Percentiles rank a stretch among this genome's conserved stretches.
Conservation (phyloP, 2,113 vertebrate genomes). For the Cryptomyrus ogoouensis region DNA sequence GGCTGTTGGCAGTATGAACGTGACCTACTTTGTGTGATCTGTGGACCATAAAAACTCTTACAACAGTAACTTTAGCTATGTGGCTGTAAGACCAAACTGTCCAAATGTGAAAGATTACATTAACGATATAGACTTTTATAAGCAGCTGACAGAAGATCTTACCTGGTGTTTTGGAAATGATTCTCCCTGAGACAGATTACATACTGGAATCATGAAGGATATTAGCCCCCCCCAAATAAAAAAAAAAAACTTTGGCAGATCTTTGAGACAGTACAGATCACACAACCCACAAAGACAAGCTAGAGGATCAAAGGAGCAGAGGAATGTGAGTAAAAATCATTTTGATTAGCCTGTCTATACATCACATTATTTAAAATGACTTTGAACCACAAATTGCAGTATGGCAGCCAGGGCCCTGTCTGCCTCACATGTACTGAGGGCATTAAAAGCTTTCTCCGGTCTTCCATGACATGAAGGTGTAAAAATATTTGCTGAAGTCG, state of each 20-base stretch:
- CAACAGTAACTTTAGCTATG: neutral
- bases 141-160: neutral
- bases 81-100: neutral
- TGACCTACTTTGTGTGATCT: neutral
- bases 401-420: neutral
- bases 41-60: neutral
- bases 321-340: slow-evolving; percentile 6
- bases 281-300: neutral
- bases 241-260: neutral
- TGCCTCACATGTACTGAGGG: neutral
- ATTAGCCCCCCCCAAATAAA: neutral
- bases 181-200: neutral
- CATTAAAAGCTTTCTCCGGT: neutral
- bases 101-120: neutral
- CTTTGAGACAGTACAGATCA: slow-evolving; percentile 10
- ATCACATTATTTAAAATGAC: slow-evolving; percentile 15
- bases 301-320: neutral
- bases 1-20: neutral
- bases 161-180: neutral
- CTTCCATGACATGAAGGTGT: slow-evolving; percentile 12
- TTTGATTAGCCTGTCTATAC: neutral
- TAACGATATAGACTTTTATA: neutral
- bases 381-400: neutral
- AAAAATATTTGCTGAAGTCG: slow-evolving; percentile 10
- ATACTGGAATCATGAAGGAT: neutral